These are phyloP conservation scores for Stictonetta naevosa DNA, from an alignment of 2,113 vertebrate genomes.

Conservation along the genomic window DNA sequence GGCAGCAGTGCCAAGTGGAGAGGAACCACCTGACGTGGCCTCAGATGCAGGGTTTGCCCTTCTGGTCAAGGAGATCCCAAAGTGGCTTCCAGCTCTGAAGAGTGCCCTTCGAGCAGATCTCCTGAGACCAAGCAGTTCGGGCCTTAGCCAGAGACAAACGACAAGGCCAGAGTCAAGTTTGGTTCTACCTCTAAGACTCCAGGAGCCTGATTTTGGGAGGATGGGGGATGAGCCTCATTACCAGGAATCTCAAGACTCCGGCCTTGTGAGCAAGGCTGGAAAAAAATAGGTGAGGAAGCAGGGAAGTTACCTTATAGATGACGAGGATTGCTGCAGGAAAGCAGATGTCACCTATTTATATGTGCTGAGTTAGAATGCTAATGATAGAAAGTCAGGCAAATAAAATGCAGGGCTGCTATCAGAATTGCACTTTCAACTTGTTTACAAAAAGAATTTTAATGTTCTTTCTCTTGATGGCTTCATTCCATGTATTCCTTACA, in stretches of 20 bases:
- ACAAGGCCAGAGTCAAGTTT: too few relatives aligned
- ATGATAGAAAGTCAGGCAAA: not conserved
- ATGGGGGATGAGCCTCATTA: rapidly evolving
- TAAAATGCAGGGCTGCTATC: not conserved
- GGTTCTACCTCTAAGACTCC: not conserved
- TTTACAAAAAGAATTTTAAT: not conserved
- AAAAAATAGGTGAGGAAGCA: not conserved
- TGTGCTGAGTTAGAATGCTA: not conserved
- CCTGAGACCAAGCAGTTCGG: not conserved
- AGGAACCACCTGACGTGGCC: rapidly evolving
- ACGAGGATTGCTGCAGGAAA: not conserved
- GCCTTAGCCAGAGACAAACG: not conserved
- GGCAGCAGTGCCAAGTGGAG: rapidly evolving
- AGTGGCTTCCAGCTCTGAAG: not conserved
- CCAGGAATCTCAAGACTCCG: not conserved
- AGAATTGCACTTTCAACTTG: not conserved
- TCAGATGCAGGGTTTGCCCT: not conserved
- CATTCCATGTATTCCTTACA: not conserved
- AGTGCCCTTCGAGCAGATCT: not conserved
- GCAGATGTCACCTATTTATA: not conserved
- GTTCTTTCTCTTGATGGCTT: not conserved
- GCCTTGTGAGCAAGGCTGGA: not conserved
- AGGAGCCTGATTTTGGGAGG: not conserved
- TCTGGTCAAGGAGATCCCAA: not conserved
- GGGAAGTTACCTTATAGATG: not conserved